Conservation (phyloP, 2,888 invertebrate species). For the Pheosia tremula region DNA sequence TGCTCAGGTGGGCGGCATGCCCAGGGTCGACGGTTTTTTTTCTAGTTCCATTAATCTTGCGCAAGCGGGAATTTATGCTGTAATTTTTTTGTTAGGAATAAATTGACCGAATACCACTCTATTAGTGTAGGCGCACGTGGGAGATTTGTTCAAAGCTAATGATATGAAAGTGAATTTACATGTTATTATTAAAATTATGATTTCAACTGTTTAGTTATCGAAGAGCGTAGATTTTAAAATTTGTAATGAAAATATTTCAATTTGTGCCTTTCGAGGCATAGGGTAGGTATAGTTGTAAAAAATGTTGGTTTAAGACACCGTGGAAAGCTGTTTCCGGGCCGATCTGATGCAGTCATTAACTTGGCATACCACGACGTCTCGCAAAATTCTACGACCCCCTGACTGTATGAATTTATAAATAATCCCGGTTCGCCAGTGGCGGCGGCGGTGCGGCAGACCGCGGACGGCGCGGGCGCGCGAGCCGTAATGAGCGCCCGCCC, state of each 20-base stretch:
- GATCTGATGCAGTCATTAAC: constrained; percentile 67
- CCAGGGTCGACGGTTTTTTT: constrained; percentile 61
- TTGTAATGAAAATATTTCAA: background rate
- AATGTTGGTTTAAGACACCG: constrained; percentile 14
- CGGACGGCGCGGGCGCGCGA: constrained; percentile 84
- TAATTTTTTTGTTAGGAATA: constrained; percentile 36
- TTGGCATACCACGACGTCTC: constrained; percentile 72
- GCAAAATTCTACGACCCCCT: constrained; percentile 83
- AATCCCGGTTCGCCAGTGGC: constrained; percentile 82
- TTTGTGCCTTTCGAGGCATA: background rate
- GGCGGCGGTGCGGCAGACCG: constrained; percentile 79
- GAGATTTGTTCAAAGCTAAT: background rate
- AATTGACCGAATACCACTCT: constrained; percentile 24
- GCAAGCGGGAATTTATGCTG: constrained; percentile 39
- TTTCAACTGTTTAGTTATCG: background rate
- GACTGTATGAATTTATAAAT: constrained; percentile 83
- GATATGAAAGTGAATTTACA: constrained; percentile 1
- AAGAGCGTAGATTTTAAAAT: constrained; percentile 2
- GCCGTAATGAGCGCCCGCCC: constrained; percentile 63
- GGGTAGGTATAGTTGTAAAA: background rate
- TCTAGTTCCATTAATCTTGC: constrained; percentile 46
- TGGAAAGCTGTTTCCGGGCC: constrained; percentile 62
- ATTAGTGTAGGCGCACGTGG: constrained; percentile 2
- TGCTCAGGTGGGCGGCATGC: constrained; percentile 72
- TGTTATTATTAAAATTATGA: constrained; percentile 1